Evolutionary conservation across 2,797 vertebrate genomes (phyloP).

Genomic region (Heteromormyrus szaboi): DNA sequence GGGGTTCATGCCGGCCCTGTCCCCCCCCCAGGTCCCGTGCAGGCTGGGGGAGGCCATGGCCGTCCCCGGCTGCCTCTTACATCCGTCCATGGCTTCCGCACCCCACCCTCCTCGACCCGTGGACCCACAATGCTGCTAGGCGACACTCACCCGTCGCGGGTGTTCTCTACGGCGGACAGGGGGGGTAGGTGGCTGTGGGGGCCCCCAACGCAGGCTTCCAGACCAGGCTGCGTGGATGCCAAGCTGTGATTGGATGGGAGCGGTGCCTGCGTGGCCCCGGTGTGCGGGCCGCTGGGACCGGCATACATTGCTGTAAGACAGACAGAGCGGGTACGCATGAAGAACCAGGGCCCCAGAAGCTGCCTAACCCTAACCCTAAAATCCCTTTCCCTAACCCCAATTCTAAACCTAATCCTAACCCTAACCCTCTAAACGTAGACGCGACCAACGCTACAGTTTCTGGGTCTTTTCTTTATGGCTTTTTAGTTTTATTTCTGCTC

Average conservation of each 20-base stretch:
- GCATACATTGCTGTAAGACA: slow-evolving; percentile 82
- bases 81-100: neutral
- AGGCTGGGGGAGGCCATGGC: neutral
- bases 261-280: slow-evolving; percentile 64
- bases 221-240: slow-evolving; percentile 66
- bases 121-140: neutral
- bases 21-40: neutral
- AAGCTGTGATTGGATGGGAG: slow-evolving; percentile 66
- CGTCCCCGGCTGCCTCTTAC: neutral
- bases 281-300: slow-evolving; percentile 70
- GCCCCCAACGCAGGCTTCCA: slow-evolving; percentile 70
- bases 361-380: too few species aligned
- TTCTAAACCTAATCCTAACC: too few species aligned
- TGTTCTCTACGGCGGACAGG: slow-evolving; percentile 63
- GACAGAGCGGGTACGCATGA: slow-evolving; percentile 57
- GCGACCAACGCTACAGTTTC: slow-evolving; percentile 38
- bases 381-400: too few species aligned
- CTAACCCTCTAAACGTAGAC: too few species aligned
- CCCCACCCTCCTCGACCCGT: neutral
- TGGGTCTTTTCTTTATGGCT: neutral
- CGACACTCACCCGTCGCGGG: slow-evolving; percentile 77
- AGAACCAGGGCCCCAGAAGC: slow-evolving; percentile 23
- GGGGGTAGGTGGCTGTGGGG: slow-evolving; percentile 77
- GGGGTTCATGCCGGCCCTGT: neutral
- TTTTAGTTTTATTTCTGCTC: neutral